These are phyloP conservation scores for Miichthys miiuy DNA, from an alignment of 2,797 vertebrate genomes.

Conservation along the genomic window DNA sequence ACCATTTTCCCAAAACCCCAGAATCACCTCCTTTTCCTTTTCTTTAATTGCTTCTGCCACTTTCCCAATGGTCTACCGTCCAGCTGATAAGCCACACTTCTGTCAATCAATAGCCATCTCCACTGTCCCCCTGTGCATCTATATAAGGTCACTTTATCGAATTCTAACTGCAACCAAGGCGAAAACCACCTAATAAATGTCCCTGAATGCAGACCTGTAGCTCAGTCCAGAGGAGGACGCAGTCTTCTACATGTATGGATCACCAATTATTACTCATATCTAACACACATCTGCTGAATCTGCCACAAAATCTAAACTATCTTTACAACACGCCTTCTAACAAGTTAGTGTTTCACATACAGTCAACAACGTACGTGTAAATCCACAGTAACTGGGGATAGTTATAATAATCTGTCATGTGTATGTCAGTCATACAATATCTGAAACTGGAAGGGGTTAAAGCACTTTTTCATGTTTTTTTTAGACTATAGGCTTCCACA, in stretches of 20 bases:
- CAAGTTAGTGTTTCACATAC: background rate
- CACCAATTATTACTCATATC: slow-evolving; percentile 57
- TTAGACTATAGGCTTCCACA: background rate
- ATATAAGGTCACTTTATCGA: slow-evolving; percentile 83
- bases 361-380: slow-evolving; percentile 5
- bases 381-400: slow-evolving; percentile 1
- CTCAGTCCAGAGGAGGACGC: slow-evolving; percentile 7
- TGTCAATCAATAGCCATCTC: slow-evolving; percentile 80
- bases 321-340: slow-evolving; percentile 1
- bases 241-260: slow-evolving; percentile 50
- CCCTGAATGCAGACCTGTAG: slow-evolving; percentile 41
- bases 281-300: slow-evolving; percentile 3
- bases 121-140: slow-evolving; percentile 68
- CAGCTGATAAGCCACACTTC: slow-evolving; percentile 76
- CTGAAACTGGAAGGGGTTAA: background rate
- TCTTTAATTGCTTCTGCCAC: slow-evolving; percentile 80
- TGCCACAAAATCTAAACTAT: background rate
- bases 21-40: slow-evolving; percentile 40
- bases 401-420: background rate
- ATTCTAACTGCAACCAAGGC: slow-evolving; percentile 63
- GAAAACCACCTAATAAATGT: slow-evolving; percentile 59
- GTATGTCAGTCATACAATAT: background rate
- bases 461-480: too few species aligned
- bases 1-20: slow-evolving; percentile 16
- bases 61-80: slow-evolving; percentile 68